Evolutionary conservation across 1,140 invertebrate genomes (phyloP).

Genomic region (Aphaenogaster rudis): DNA sequence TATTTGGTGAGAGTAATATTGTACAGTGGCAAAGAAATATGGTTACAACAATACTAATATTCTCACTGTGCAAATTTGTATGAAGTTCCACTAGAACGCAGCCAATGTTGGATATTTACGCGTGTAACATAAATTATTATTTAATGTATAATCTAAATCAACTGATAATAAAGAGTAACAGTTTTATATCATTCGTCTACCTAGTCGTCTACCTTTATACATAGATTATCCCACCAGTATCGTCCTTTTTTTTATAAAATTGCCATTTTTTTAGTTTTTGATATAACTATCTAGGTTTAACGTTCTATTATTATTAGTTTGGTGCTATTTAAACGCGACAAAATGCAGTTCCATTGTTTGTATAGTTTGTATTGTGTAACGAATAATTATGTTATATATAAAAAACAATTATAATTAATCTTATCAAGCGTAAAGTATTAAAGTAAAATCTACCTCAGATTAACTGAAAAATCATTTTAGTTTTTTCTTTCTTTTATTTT

Average conservation of each 20-base stretch:
- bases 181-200: background rate
- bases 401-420: no score
- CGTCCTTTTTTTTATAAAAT: background rate
- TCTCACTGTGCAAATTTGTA: slow-evolving; percentile 32
- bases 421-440: background rate
- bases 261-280: background rate
- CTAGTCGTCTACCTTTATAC: background rate
- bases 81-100: background rate
- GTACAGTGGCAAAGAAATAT: slow-evolving; percentile 1
- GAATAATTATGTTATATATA: no score
- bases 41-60: slow-evolving; percentile 31
- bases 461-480: background rate
- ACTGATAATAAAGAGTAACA: background rate
- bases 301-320: background rate
- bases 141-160: background rate
- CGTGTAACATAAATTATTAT: background rate
- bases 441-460: background rate
- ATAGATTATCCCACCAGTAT: background rate
- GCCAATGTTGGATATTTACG: slow-evolving; percentile 22
- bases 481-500: background rate
- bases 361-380: no score
- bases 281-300: background rate
- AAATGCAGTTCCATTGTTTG: no score
- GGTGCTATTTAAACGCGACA: background rate
- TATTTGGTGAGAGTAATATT: slow-evolving; percentile 15